Percentiles rank a stretch among this genome's conserved stretches.
These are phyloP conservation scores for Heliconius eleuchia DNA, from an alignment of 1,140 invertebrate species.

Conservation along the genomic window DNA sequence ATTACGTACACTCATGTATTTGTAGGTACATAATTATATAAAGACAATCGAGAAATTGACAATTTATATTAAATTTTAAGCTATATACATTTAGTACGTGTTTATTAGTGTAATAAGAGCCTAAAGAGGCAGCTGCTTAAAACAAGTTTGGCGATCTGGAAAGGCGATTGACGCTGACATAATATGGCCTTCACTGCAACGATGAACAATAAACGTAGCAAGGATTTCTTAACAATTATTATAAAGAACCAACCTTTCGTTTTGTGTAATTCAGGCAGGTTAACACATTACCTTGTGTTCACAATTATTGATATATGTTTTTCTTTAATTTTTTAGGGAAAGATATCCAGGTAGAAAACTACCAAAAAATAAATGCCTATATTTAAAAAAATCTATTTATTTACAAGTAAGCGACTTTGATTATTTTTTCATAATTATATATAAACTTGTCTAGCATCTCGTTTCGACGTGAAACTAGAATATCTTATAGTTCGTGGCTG, in stretches of 20 bases:
- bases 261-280: slow-evolving; percentile 24
- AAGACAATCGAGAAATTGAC: neutral
- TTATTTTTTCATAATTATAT: neutral
- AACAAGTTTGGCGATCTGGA: slow-evolving; percentile 53
- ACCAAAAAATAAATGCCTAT: neutral
- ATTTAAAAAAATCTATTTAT: neutral
- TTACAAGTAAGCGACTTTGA: neutral
- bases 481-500: neutral
- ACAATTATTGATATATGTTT: neutral
- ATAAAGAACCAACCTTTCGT: slow-evolving; percentile 32
- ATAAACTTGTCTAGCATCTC: neutral
- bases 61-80: neutral
- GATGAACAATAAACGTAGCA: slow-evolving; percentile 50
- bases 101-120: slow-evolving; percentile 8
- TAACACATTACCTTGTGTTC: slow-evolving; percentile 5
- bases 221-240: slow-evolving; percentile 40
- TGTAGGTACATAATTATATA: neutral
- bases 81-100: neutral
- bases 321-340: too few species aligned
- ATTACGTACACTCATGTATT: neutral
- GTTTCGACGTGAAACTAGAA: neutral
- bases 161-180: slow-evolving; percentile 57
- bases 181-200: slow-evolving; percentile 54
- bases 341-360: too few species aligned
- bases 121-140: slow-evolving; percentile 43